Evolutionary conservation across 37 sponge, comb jelly and placozoan genomes (phyloP).

Genomic region (Aphrocallistes beatrix): DNA sequence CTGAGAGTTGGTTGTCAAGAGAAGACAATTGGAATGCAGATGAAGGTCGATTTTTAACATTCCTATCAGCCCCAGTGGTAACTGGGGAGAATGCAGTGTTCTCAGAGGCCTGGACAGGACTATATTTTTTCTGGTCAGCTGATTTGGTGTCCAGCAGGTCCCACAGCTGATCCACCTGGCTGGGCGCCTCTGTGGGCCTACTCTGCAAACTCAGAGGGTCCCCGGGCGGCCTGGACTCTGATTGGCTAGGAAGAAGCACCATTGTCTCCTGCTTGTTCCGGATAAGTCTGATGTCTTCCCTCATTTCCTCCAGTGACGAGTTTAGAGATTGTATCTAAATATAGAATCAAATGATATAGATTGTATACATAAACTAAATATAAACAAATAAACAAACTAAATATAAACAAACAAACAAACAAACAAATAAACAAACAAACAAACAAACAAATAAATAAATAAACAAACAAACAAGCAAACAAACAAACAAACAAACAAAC

Average conservation of each 20-base stretch:
- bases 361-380: no score
- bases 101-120: not conserved
- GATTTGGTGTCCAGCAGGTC: not conserved
- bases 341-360: no score
- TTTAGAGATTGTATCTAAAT: not conserved
- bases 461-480: no score
- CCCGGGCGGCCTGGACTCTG: not conserved
- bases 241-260: not conserved
- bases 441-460: no score
- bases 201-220: not conserved
- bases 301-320: not conserved
- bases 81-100: not conserved
- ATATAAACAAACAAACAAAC: no score
- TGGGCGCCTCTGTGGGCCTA: not conserved
- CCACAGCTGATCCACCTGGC: not conserved
- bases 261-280: conserved; percentile 3
- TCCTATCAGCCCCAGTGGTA: no score
- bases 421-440: no score
- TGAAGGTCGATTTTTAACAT: not conserved
- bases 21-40: not conserved
- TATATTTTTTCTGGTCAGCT: not conserved
- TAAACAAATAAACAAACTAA: no score
- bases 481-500: no score
- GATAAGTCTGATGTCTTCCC: not conserved
- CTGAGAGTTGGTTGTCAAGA: no score